Evolutionary conservation across 1,140 invertebrate species (phyloP).

Genomic region (Cydia fagiglandana): DNA sequence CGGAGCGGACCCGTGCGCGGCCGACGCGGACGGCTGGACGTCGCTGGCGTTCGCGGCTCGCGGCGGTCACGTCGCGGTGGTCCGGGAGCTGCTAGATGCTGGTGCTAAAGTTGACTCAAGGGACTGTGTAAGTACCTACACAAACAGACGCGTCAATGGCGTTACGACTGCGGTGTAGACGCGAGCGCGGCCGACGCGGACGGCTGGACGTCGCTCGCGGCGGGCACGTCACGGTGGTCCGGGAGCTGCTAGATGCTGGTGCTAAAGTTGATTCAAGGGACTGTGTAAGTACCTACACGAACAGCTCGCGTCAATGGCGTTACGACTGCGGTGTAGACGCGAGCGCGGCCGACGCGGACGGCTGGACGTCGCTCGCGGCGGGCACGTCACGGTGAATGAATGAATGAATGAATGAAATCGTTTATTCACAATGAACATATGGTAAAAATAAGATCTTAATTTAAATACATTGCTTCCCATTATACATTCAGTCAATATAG

Average conservation of each 20-base stretch:
- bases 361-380: slow-evolving; percentile 95
- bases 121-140: slow-evolving; percentile 97
- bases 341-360: slow-evolving; percentile 94
- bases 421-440: no score
- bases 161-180: slow-evolving; percentile 91
- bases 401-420: no score
- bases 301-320: no score
- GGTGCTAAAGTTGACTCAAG: slow-evolving; percentile 93
- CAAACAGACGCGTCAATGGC: no score
- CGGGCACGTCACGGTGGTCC: slow-evolving; percentile 90
- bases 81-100: slow-evolving; percentile 91
- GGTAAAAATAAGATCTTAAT: no score
- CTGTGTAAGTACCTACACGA: no score
- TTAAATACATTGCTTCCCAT: no score
- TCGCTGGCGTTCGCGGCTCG: slow-evolving; percentile 94
- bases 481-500: no score
- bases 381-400: slow-evolving; percentile 90
- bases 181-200: slow-evolving; percentile 95
- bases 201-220: slow-evolving; percentile 95
- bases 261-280: slow-evolving; percentile 95
- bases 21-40: slow-evolving; percentile 97
- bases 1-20: slow-evolving; percentile 93
- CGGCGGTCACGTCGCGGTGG: slow-evolving; percentile 91
- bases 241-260: slow-evolving; percentile 91
- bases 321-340: slow-evolving; percentile 92